Conservation (phyloP, 2,888 invertebrate species). For the Cryptocheilus praepositus region DNA sequence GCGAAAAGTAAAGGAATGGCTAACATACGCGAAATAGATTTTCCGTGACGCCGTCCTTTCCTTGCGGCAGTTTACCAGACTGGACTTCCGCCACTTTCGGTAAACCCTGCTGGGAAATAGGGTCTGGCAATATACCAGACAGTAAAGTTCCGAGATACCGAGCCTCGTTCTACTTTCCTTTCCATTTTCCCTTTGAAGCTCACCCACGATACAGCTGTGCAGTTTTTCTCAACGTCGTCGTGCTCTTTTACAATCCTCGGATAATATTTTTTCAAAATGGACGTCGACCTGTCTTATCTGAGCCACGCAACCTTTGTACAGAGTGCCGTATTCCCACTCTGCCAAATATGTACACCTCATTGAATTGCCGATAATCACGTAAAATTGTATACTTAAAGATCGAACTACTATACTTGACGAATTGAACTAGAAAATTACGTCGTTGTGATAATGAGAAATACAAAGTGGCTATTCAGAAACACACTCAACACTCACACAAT, state of each 20-base stretch:
- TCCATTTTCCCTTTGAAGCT: conserved; percentile 30
- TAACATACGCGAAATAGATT: conserved; percentile 61
- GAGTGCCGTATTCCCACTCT: too few relatives aligned
- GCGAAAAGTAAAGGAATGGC: conserved; percentile 62
- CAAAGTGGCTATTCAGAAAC: too few relatives aligned
- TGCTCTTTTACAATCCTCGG: conserved; percentile 5
- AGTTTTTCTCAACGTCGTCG: not conserved
- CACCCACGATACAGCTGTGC: not conserved
- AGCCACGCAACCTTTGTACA: too few relatives aligned
- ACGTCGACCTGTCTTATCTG: too few relatives aligned
- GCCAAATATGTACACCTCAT: too few relatives aligned
- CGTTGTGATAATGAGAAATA: too few relatives aligned
- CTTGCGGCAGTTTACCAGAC: conserved; percentile 56
- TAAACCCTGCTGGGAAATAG: conserved; percentile 42
- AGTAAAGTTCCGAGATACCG: conserved; percentile 35
- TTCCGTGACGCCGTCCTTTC: conserved; percentile 39
- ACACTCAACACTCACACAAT: too few relatives aligned
- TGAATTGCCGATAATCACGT: too few relatives aligned
- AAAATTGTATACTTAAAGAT: too few relatives aligned
- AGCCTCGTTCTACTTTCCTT: conserved; percentile 24
- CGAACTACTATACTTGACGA: too few relatives aligned
- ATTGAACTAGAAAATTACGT: too few relatives aligned
- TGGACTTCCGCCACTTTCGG: conserved; percentile 63
- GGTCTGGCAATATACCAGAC: conserved; percentile 39
- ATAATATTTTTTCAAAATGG: too few relatives aligned